A percentile compares a stretch with the other conserved stretches of the same genome.
Evolutionary conservation across 2,113 vertebrate species (phyloP).

Genomic region (Thalassoma bifasciatum): DNA sequence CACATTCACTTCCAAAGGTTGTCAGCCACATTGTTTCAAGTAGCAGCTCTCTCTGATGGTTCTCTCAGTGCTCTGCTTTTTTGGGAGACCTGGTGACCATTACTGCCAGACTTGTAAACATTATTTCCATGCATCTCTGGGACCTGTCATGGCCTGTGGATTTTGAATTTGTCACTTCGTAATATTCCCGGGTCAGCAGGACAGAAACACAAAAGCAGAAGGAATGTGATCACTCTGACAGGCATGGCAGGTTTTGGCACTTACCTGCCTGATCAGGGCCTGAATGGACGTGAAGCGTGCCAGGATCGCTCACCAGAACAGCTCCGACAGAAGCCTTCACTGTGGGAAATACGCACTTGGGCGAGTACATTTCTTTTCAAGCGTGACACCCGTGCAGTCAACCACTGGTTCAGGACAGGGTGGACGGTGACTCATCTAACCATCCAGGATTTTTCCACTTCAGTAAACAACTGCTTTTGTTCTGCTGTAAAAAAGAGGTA

Average conservation of each 20-base stretch:
- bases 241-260: slow-evolving; percentile 48
- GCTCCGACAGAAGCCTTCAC: slow-evolving; percentile 62
- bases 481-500: slow-evolving; percentile 20
- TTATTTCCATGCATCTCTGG: slow-evolving; percentile 6
- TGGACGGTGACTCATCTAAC: slow-evolving; percentile 64
- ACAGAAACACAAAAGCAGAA: slow-evolving; percentile 25
- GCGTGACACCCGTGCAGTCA: slow-evolving; percentile 56
- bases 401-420: slow-evolving; percentile 58
- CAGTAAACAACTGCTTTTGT: slow-evolving; percentile 42
- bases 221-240: slow-evolving; percentile 28
- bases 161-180: slow-evolving; percentile 44
- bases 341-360: slow-evolving; percentile 62
- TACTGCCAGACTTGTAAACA: slow-evolving; percentile 7
- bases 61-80: slow-evolving; percentile 19
- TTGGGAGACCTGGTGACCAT: slow-evolving; percentile 2
- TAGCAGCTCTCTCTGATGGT: too few relatives aligned
- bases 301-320: slow-evolving; percentile 48
- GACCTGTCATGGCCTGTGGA: slow-evolving; percentile 5
- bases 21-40: not conserved
- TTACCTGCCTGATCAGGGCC: slow-evolving; percentile 45
- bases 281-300: slow-evolving; percentile 35
- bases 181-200: slow-evolving; percentile 21
- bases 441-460: slow-evolving; percentile 26
- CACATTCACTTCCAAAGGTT: not conserved
- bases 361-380: slow-evolving; percentile 59